Conservation (phyloP, 2,888 invertebrate genomes). For the Plebejus anna region DNA sequence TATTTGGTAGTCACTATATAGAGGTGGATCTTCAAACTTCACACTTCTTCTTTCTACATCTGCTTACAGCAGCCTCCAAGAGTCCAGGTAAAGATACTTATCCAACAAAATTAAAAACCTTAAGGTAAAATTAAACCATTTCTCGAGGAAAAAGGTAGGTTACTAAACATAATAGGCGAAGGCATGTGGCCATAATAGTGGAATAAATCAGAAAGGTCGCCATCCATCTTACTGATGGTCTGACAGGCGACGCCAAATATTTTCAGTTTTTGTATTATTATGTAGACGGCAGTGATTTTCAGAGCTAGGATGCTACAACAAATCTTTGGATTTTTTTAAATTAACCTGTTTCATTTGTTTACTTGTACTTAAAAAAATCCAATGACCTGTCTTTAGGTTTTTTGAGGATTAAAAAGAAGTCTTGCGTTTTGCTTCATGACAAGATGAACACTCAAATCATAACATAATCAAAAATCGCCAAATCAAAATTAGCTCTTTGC, state of each 20-base stretch:
- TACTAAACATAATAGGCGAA: conserved; percentile 32
- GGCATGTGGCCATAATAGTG: conserved; percentile 33
- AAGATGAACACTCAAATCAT: background rate
- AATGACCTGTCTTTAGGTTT: too few species aligned
- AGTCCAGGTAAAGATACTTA: background rate
- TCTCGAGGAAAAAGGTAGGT: conserved; percentile 29
- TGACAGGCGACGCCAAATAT: conserved; percentile 45
- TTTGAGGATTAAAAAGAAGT: background rate
- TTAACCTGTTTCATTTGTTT: too few species aligned
- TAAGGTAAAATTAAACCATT: conserved; percentile 13
- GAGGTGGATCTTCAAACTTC: too few species aligned
- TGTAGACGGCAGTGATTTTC: conserved; percentile 37
- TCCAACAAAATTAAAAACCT: background rate
- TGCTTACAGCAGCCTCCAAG: too few species aligned
- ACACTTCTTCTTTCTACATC: too few species aligned
- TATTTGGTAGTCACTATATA: too few species aligned
- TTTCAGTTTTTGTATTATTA: conserved; percentile 49
- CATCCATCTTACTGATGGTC: conserved; percentile 53
- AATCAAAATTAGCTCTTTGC: background rate
- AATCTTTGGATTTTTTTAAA: too few species aligned
- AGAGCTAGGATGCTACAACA: conserved; percentile 1
- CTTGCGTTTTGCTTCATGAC: background rate
- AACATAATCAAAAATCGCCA: background rate
- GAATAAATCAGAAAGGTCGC: conserved; percentile 54
- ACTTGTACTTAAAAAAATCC: too few species aligned